Base-by-base conservation (phyloP, 2,888 invertebrate genomes). In the Empis livida region DNA sequence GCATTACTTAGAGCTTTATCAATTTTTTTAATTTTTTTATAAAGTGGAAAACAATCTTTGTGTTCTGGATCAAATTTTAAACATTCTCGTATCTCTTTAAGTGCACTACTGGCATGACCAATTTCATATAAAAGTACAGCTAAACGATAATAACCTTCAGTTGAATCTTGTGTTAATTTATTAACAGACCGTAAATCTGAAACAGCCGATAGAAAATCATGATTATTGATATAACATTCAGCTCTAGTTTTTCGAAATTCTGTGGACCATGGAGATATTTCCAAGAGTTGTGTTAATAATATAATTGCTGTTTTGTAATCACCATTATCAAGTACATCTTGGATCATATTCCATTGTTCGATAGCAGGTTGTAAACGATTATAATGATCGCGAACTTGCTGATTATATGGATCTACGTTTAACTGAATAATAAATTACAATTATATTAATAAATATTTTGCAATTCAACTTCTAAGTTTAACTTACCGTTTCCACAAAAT, bases 51-150 rank as follows among this genome's bases (percentile, higher is more conserved):
- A 69, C 97, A 99, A 58, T 84, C 77, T 71, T 93, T 92, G 71
- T 99, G 95, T 59, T 99, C 99, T 0, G 96, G 96, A 69, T 99
- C 97, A 39, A 96, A 73, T 65, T 90, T 94, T 15, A 99, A 75
- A 67, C 99, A 99, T 67, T 99, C 96, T 16, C 99, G 82, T 54
- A 99, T 84, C 70, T 96, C 92, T 70, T 82, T 87, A 35, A 99
- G 73, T 1, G 94, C 79, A 58, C 93, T 93, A 16, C 85, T 84
- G 42, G 92, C 89, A 58, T 96, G 91, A 4, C 97, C 99, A 47
- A 93, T 76, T 56, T 81, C 78, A 71, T 99, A 99, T 45, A 93
- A 78, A 51, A 97, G 71, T 47, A 77, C 73, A 42, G 94, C 82
- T n/a, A 97, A 75, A 54, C 59, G 58, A 50, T 60, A 68, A 46